Percentiles rank a stretch among this genome's conserved stretches.
phyloP scores from a whole-genome alignment of 2,797 vertebrate genomes.

The Amphiprion clarkii region DNA sequence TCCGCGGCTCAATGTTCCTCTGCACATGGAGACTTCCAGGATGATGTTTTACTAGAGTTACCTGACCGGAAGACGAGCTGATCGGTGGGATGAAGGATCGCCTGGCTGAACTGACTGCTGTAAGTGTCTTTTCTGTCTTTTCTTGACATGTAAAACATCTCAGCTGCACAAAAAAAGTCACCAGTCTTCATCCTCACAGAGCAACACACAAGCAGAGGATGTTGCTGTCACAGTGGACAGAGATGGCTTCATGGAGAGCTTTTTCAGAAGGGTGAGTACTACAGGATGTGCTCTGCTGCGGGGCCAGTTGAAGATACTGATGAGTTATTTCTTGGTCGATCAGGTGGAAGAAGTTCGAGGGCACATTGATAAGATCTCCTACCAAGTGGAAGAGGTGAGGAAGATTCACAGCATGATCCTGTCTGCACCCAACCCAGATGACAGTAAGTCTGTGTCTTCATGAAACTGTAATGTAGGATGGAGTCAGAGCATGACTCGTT shows the following conservation, averaged over 20 bases:
- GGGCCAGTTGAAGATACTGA: not conserved
- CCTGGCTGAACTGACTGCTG: constrained; percentile 85
- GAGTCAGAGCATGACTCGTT: not conserved
- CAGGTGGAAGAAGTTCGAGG: constrained; percentile 94
- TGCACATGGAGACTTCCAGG: constrained; percentile 34
- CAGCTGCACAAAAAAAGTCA: not conserved
- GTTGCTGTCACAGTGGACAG: constrained; percentile 85
- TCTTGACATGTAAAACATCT: not conserved
- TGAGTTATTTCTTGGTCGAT: not conserved
- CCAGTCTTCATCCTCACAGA: constrained; percentile 73
- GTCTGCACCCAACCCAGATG: constrained; percentile 93
- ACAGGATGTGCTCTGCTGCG: not conserved
- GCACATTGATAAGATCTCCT: constrained; percentile 88
- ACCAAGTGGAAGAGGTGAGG: constrained; percentile 92
- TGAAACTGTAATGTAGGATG: not conserved
- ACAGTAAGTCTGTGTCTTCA: constrained; percentile 87
- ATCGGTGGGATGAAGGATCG: constrained; percentile 87
- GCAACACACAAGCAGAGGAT: constrained; percentile 86
- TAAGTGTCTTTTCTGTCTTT: constrained; percentile 70
- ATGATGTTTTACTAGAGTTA: constrained; percentile 47
- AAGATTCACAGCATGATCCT: constrained; percentile 95
- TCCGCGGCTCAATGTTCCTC: constrained; percentile 6
- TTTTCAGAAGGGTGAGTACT: constrained; percentile 91
- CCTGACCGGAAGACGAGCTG: constrained; percentile 35
- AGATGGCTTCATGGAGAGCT: constrained; percentile 94